Evolutionary conservation across 2,888 invertebrate genomes (phyloP).

Genomic region (Thymelicus sylvestris): DNA sequence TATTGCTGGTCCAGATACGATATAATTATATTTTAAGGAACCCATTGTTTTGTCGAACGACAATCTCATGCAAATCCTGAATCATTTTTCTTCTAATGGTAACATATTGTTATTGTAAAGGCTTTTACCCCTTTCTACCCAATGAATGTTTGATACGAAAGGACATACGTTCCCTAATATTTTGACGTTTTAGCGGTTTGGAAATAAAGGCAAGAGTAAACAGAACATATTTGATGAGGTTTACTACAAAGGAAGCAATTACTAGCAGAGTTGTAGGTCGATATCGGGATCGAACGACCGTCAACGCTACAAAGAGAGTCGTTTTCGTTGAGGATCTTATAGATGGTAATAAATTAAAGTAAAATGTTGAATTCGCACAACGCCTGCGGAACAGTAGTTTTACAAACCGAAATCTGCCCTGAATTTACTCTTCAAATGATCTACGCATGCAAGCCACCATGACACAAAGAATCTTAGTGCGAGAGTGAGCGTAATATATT

Average conservation of each 20-base stretch:
- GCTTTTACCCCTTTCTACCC: slow-evolving; percentile 1
- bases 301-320: no score
- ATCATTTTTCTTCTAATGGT: slow-evolving; percentile 12
- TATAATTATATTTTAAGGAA: neutral
- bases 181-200: slow-evolving; percentile 1
- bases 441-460: no score
- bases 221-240: neutral
- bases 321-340: no score
- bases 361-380: no score
- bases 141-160: neutral
- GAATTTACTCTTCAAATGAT: no score
- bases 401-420: no score
- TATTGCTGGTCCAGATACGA: no score
- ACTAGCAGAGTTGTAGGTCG: neutral
- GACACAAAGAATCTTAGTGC: no score
- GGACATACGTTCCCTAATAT: slow-evolving; percentile 1
- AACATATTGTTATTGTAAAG: neutral
- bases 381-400: no score
- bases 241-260: neutral
- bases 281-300: no score
- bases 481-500: no score
- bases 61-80: neutral
- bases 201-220: neutral
- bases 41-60: neutral
- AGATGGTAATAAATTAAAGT: no score